Conservation (phyloP, 2,113 vertebrate species). For the Rhizomys pruinosus region DNA sequence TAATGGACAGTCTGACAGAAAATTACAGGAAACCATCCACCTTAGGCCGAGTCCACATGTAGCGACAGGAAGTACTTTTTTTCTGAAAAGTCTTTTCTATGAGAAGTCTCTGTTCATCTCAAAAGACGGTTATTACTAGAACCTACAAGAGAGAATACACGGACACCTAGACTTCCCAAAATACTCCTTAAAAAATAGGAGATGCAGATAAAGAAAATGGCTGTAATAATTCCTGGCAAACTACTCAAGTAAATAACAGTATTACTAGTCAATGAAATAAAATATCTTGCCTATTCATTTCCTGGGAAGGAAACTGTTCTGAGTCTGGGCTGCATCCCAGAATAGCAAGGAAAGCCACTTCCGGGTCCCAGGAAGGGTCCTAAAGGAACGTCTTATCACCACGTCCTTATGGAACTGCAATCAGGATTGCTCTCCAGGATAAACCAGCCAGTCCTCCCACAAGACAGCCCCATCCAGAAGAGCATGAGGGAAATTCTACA, state of each 20-base stretch:
- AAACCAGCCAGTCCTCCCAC: background rate
- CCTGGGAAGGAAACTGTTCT: background rate
- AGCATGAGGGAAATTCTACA: background rate
- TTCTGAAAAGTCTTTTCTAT: conserved; percentile 46
- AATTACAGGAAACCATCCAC: background rate
- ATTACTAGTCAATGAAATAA: background rate
- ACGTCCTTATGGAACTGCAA: background rate
- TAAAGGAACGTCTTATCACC: background rate
- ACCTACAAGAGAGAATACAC: background rate
- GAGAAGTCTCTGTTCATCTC: conserved; percentile 35
- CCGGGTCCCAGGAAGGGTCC: background rate
- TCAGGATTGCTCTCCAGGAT: background rate
- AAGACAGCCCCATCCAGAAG: background rate
- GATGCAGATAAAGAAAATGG: background rate
- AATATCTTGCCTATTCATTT: background rate
- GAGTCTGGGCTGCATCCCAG: background rate
- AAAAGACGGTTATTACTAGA: background rate
- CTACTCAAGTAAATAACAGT: background rate
- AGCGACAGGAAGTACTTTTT: conserved; percentile 40
- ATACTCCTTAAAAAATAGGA: background rate
- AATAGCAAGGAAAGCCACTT: background rate
- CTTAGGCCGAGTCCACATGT: background rate
- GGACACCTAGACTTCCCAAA: background rate
- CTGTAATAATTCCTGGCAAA: background rate
- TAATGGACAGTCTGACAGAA: conserved; percentile 18